phyloP scores from a whole-genome alignment of 2,888 invertebrate genomes.

The Coelinius sp. region DNA sequence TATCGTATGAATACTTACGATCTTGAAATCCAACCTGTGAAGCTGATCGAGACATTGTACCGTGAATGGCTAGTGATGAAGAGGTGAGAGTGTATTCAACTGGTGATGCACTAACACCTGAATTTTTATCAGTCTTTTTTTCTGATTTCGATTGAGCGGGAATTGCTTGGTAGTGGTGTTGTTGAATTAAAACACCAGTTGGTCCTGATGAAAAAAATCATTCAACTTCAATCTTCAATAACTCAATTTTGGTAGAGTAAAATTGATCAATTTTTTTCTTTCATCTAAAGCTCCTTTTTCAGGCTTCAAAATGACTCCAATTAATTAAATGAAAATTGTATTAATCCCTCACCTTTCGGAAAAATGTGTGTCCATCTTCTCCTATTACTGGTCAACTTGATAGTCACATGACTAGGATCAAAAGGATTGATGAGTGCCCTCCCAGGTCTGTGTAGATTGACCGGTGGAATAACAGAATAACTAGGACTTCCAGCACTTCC shows the following conservation, averaged over 20 bases:
- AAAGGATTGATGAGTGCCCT: conserved; percentile 96
- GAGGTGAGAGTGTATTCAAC: conserved; percentile 52
- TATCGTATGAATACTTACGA: conserved; percentile 69
- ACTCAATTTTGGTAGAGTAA: too few relatives aligned
- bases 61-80: conserved; percentile 38
- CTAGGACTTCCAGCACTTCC: conserved; percentile 75
- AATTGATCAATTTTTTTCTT: too few relatives aligned
- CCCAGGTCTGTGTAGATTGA: conserved; percentile 76
- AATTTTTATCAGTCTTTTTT: conserved; percentile 60
- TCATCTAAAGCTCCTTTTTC: too few relatives aligned
- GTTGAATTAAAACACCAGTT: conserved; percentile 91
- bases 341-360: conserved; percentile 83
- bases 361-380: conserved; percentile 99
- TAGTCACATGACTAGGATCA: conserved; percentile 97
- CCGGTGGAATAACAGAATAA: conserved; percentile 58
- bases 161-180: conserved; percentile 92
- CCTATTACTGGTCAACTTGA: conserved; percentile 94
- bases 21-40: conserved; percentile 72
- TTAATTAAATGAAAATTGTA: too few relatives aligned
- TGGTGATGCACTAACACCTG: conserved; percentile 64
- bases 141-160: conserved; percentile 75
- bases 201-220: conserved; percentile 75
- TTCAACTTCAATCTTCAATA: neutral
- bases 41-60: conserved; percentile 62
- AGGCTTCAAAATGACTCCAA: conserved; percentile 3